Base-by-base conservation (phyloP, 2,113 vertebrate species). In the Bettongia penicillata region DNA sequence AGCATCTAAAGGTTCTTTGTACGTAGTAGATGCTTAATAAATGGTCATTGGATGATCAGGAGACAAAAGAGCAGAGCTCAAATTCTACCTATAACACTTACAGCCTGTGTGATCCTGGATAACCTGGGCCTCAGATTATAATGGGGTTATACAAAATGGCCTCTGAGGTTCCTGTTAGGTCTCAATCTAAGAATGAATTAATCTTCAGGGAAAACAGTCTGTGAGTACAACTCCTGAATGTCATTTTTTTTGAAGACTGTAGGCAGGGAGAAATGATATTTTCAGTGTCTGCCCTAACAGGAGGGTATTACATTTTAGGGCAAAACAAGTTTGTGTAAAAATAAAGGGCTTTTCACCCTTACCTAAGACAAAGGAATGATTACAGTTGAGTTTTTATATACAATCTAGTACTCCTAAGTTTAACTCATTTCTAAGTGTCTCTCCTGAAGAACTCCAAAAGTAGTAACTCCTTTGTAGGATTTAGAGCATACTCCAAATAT, bases 331-430 rank as follows among this genome's bases (percentile, higher is more conserved):
- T 43, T 84, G 68, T 84, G n/a, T 16, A 43, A 84, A 84, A 43
- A n/a, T n/a, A n/a, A 77, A 43, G 61, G 1, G 1, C 19, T 84
- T 77, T 68, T 68, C n/a, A 3, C 19, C n/a, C 77, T 93, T n/a
- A 26, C 90, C 53, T 61, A 24, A 55, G 68, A 22, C 22, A 0
- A 77, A 96, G 92, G 91, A 84, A 8, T 90, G 50, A 22, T 93
- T 93, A 91, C 51, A 43, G 14, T 92, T 94, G 57, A 89, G 84
- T 5, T 24, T 57, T n/a, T 95, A 84, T 50, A 91, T 57, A 94
- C 84, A 91, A 53, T 53, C 92, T 26, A 51, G 50, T 47, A 95
- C 92, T 94, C 28, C 24, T 0, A 57, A 37, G 57, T 57, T 84
- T 48, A 93, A 94, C 61, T 93, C n/a, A 93, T 49, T 92, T 49